A percentile compares a stretch with the other conserved stretches of the same genome.
Conservation (phyloP, 2,113 vertebrate species). For the Diadophis punctatus region DNA sequence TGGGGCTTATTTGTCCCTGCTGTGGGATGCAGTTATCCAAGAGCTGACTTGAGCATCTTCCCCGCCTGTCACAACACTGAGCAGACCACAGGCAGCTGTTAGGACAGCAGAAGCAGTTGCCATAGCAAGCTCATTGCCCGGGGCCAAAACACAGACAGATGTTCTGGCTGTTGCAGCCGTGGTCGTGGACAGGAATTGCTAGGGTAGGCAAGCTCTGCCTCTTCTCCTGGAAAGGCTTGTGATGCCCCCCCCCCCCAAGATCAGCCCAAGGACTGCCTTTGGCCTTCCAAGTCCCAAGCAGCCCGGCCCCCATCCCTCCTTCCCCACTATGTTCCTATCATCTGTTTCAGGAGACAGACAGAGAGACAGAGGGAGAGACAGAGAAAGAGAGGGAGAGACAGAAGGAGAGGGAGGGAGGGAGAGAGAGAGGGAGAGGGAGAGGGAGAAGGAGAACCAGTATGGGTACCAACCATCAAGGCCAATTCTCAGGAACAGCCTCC, state of each 20-base stretch:
- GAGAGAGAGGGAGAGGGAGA: not conserved
- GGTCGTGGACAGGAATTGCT: accelerated
- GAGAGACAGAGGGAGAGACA: not conserved
- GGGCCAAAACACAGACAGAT: not conserved
- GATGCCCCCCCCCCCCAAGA: not conserved
- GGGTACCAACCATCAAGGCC: not conserved
- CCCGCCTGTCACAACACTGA: not conserved
- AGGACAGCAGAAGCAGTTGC: not conserved
- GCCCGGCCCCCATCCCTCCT: not conserved
- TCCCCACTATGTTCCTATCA: not conserved
- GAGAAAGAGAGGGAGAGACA: accelerated
- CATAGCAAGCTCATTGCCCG: not conserved
- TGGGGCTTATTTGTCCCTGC: not conserved
- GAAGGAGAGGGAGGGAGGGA: no score
- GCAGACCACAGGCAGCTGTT: not conserved
- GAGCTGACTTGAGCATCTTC: not conserved
- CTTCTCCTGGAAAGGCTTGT: not conserved
- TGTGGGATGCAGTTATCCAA: not conserved
- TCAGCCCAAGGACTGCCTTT: not conserved
- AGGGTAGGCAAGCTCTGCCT: not conserved
- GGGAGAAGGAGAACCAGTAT: not conserved
- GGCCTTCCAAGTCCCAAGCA: not conserved
- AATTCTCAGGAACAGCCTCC: not conserved
- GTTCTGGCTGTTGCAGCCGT: accelerated
- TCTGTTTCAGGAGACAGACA: not conserved